phyloP scores from a whole-genome alignment of 2,113 vertebrate species.

The Microtus pennsylvanicus region DNA sequence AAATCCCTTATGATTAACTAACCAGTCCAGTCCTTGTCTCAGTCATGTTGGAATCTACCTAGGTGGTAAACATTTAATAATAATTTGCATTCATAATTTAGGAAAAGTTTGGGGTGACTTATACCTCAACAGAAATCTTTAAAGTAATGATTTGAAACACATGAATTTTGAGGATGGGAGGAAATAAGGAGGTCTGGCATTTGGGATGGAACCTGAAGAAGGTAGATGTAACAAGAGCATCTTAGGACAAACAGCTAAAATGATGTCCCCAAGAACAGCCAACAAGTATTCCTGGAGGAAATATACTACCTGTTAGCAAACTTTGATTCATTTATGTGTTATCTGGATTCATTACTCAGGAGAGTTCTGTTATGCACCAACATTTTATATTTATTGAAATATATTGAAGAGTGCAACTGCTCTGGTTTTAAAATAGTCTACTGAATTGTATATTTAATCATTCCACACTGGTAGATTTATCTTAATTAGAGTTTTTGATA shows the following conservation, averaged over 20 bases:
- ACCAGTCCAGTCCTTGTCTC: background rate
- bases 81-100: background rate
- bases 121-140: background rate
- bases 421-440: slow-evolving; percentile 9
- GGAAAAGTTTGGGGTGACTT: background rate
- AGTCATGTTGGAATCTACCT: background rate
- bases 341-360: background rate
- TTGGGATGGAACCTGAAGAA: background rate
- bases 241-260: background rate
- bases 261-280: background rate
- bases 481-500: slow-evolving; percentile 50
- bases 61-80: background rate
- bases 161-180: background rate
- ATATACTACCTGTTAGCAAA: background rate
- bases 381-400: slow-evolving; percentile 42
- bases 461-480: slow-evolving; percentile 23
- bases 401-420: background rate
- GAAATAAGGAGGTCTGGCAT: background rate
- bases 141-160: background rate
- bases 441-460: background rate
- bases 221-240: background rate
- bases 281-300: background rate
- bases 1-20: background rate
- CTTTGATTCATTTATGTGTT: background rate
- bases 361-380: background rate